These are phyloP conservation scores for Okamejei kenojei DNA, from an alignment of 2,797 vertebrate species.

Conservation along the genomic window DNA sequence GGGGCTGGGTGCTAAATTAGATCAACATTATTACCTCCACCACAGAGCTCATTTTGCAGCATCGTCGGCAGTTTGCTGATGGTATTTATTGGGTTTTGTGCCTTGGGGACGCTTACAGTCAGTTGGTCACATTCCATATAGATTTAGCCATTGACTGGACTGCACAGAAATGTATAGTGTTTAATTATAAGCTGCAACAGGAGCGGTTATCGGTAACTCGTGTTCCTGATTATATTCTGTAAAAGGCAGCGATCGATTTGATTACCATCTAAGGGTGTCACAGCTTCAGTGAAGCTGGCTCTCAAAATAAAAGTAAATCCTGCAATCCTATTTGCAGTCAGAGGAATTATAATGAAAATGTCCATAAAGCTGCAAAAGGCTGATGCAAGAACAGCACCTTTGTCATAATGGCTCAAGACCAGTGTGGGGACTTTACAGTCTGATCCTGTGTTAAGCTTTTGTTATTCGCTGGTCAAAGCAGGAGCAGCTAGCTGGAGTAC, in stretches of 20 bases:
- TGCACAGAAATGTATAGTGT: neutral
- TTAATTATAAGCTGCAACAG: neutral
- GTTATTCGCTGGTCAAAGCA: neutral
- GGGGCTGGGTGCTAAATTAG: neutral
- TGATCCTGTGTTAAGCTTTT: neutral
- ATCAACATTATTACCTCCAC: neutral
- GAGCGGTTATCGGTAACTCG: neutral
- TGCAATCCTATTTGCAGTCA: neutral
- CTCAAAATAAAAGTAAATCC: neutral
- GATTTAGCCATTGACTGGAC: neutral
- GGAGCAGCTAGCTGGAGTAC: neutral
- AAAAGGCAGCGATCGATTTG: neutral
- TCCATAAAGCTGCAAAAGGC: neutral
- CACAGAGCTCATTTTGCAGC: neutral
- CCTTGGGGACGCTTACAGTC: neutral
- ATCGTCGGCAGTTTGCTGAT: too few relatives aligned
- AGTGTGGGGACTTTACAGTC: neutral
- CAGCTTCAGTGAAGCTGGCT: neutral
- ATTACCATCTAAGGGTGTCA: neutral
- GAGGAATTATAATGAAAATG: neutral
- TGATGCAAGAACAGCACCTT: neutral
- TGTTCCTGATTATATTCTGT: neutral
- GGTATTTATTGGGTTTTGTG: too few relatives aligned
- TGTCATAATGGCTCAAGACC: neutral
- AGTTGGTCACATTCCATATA: neutral